Conservation (phyloP, 2,797 vertebrate genomes). For the Alectoris magna region DNA sequence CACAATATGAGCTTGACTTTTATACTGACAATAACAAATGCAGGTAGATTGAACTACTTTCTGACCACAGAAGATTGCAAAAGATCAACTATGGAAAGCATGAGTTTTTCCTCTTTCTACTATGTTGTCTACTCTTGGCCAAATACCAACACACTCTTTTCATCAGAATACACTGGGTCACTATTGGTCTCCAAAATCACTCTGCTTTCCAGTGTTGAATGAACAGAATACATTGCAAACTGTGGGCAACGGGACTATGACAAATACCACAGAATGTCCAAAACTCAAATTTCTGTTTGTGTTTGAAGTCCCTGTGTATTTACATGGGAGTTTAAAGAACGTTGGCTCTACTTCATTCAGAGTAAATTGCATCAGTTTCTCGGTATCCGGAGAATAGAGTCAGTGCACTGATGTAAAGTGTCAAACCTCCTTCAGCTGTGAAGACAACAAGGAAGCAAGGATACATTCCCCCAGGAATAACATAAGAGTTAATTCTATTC, state of each 20-base stretch:
- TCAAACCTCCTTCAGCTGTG: not conserved
- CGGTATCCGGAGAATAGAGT: not conserved
- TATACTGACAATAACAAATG: not conserved
- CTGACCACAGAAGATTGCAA: not conserved
- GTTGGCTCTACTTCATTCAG: not conserved
- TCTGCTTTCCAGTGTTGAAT: not conserved
- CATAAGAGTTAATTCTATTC: not conserved
- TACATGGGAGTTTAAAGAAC: not conserved
- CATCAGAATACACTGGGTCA: not conserved
- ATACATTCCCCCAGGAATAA: not conserved
- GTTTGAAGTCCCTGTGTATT: conserved; percentile 11
- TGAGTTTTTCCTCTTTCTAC: not conserved
- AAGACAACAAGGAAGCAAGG: not conserved
- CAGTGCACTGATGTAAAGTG: not conserved
- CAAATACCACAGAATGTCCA: not conserved
- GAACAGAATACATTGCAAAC: not conserved
- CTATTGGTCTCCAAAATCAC: not conserved
- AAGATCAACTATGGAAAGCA: not conserved
- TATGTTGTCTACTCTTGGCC: not conserved
- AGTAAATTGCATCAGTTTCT: not conserved
- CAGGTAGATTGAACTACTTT: not conserved
- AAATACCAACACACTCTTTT: not conserved
- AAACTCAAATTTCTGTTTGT: not conserved
- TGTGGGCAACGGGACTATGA: not conserved
- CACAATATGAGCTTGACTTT: not conserved